Evolutionary conservation across 2,113 vertebrate genomes (phyloP).

Genomic region (Carettochelys insculpta): DNA sequence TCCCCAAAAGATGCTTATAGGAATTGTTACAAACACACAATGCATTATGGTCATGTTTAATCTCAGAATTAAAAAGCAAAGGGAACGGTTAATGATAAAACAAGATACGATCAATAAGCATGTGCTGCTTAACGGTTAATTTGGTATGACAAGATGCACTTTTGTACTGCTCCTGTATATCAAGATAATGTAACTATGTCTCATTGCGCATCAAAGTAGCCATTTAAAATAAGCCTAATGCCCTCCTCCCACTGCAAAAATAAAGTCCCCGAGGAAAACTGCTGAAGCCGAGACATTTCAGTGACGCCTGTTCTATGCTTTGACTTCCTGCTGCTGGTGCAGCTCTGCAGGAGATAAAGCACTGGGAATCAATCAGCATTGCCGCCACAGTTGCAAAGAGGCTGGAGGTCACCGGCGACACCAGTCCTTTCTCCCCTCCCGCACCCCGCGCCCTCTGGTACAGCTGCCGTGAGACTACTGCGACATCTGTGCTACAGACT

Average conservation of each 20-base stretch:
- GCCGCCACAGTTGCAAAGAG: neutral
- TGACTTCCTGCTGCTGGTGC: neutral
- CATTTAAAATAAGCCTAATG: neutral
- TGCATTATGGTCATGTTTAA: neutral
- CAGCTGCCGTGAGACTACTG: neutral
- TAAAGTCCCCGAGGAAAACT: too few relatives aligned
- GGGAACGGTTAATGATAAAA: neutral
- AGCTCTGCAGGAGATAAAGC: neutral
- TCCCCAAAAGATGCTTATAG: neutral
- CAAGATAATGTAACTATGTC: neutral
- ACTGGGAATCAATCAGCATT: neutral
- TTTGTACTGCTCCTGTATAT: too few relatives aligned
- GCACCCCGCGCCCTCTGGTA: fast-evolving
- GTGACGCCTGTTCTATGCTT: neutral
- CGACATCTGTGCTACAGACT: too few relatives aligned
- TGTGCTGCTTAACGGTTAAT: neutral
- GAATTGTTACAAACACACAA: neutral
- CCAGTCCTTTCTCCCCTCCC: neutral
- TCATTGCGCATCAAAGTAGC: neutral
- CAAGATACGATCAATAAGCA: neutral
- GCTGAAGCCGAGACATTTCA: fast-evolving
- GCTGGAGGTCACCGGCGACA: fast-evolving
- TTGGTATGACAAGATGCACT: neutral
- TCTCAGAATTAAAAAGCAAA: neutral
- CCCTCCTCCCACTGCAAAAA: too few relatives aligned